These are phyloP conservation scores for Heliopora coerulea DNA, from an alignment of 92 coral and sea anemone genomes.

Conservation along the genomic window DNA sequence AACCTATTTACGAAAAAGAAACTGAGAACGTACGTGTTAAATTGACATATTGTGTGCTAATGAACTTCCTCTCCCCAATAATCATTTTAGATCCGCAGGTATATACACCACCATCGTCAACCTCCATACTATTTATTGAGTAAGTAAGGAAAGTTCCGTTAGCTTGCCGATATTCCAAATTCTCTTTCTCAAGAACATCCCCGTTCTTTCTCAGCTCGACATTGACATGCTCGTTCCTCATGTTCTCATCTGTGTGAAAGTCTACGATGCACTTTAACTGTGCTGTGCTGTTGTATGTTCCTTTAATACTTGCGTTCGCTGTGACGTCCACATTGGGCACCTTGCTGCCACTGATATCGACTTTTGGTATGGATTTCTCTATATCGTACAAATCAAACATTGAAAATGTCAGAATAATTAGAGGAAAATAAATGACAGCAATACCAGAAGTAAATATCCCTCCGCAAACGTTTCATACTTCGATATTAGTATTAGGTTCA, in stretches of 20 bases:
- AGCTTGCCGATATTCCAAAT: background rate
- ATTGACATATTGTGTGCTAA: background rate
- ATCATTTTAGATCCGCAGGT: background rate
- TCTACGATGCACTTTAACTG: background rate
- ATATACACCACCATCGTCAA: background rate
- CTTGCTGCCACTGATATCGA: background rate
- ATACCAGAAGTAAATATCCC: too few species aligned
- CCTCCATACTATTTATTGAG: background rate
- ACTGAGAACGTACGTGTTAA: conserved; percentile 7
- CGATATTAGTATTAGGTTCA: too few species aligned
- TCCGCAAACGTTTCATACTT: too few species aligned
- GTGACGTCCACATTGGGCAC: background rate
- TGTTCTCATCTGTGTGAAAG: background rate
- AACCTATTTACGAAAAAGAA: too few species aligned
- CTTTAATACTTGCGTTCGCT: background rate
- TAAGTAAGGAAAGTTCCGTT: background rate
- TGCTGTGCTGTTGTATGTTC: background rate
- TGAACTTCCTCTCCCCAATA: background rate
- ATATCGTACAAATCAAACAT: too few species aligned
- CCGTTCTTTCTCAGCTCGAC: background rate
- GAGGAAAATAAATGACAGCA: too few species aligned
- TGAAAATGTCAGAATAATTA: background rate
- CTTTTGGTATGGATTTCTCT: background rate
- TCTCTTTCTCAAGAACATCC: background rate
- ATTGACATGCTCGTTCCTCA: background rate